Base-by-base conservation (phyloP, 2,797 vertebrate genomes). In the Knipowitschia caucasica region DNA sequence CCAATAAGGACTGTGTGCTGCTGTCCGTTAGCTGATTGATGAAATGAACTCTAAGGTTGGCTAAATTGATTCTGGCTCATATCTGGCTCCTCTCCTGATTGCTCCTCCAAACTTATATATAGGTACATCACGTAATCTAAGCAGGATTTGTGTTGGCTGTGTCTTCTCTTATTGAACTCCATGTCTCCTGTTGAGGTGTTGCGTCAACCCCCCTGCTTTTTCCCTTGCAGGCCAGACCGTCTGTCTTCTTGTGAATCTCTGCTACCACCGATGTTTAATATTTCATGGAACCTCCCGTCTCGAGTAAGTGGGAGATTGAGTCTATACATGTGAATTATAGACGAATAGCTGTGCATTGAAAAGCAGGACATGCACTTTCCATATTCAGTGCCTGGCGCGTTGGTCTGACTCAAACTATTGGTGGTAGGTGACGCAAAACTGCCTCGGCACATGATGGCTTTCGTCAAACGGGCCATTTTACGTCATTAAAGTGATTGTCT, bases 11-110 rank as follows among this genome's bases (percentile, higher is more conserved):
- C 46, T 64, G 69, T 77, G 64, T 57, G 68, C 61, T 68, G 77
- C 67, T 82, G 75, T 82, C 75, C 78, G 80, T 79, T 73, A 71
- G 72, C 77, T 81, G 85, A 88, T 82, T 86, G 81, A 88, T 88
- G 83, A 86, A 88, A 88, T 88, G 73, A 87, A 86, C 86, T 84
- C 77, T 1, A 59, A 80, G 77, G 77, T 76, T 70, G 67, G 69
- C 68, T 39, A 83, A 85, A 86, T 85, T 85, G 81, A 85, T 86
- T 88, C 70, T 85, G 80, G 81, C 81, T 53, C 62, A 50, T 55
- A 31, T 50, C 46, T 53, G 24, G 71, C 67, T 54, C 30, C 49
- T 49, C 15, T 20, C 56, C 70, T 67, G 54, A 64, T 71, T 68
- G 59, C 38, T 40, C 42, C 42, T 10, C 33, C 21, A 39, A 64